Evolutionary conservation across 2,113 vertebrate genomes (phyloP).

Genomic region (Brachyistius frenatus): DNA sequence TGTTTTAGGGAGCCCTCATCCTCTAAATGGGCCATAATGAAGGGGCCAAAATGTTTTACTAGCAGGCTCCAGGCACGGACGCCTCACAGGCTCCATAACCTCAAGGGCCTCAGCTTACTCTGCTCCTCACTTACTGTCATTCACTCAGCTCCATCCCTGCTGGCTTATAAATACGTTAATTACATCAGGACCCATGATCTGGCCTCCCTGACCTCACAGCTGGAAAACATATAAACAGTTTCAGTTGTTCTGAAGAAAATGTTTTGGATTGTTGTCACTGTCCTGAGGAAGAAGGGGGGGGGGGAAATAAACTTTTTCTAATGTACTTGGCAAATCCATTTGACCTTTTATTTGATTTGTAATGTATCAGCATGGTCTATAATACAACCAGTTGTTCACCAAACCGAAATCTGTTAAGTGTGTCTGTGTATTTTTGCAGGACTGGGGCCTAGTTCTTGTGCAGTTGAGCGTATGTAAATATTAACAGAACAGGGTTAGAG

Average conservation of each 20-base stretch:
- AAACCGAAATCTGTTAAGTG: slow-evolving; percentile 10
- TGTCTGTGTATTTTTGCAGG: slow-evolving; percentile 20
- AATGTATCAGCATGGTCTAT: background rate
- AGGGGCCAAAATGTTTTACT: slow-evolving; percentile 75
- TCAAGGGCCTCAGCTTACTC: slow-evolving; percentile 61
- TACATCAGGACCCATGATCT: slow-evolving; percentile 54
- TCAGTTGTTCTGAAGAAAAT: slow-evolving; percentile 23
- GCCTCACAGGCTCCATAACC: slow-evolving; percentile 70
- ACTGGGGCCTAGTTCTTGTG: slow-evolving; percentile 11
- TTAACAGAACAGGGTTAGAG: slow-evolving; percentile 24
- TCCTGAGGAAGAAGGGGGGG: background rate
- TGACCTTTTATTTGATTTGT: slow-evolving; percentile 4
- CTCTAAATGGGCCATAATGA: slow-evolving; percentile 74
- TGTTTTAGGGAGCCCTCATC: slow-evolving; percentile 70
- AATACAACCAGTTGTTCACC: background rate
- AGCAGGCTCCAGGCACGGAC: slow-evolving; percentile 68
- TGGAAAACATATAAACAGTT: slow-evolving; percentile 64
- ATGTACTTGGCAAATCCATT: background rate
- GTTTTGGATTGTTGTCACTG: slow-evolving; percentile 11
- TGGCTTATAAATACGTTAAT: slow-evolving; percentile 72
- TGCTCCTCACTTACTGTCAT: slow-evolving; percentile 62
- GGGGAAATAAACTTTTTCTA: background rate
- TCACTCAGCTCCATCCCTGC: slow-evolving; percentile 52
- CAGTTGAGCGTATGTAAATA: slow-evolving; percentile 25
- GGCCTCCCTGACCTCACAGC: slow-evolving; percentile 60